Conservation (phyloP, 1,140 invertebrate genomes). For the Drosophila nannoptera region DNA sequence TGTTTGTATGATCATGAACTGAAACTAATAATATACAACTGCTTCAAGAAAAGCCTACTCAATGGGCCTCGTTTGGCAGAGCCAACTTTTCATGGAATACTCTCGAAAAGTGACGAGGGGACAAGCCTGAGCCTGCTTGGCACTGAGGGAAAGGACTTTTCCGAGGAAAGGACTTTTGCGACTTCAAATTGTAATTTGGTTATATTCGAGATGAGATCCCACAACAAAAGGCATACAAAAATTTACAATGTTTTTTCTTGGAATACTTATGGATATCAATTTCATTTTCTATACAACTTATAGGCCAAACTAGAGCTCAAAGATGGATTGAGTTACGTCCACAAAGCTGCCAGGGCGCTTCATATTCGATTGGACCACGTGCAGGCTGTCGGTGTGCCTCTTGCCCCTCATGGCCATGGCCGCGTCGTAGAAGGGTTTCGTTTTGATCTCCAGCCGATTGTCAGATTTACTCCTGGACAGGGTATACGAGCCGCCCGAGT, state of each 20-base stretch:
- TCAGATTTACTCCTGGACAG: conserved; percentile 26
- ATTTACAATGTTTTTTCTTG: background rate
- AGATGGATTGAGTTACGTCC: conserved; percentile 46
- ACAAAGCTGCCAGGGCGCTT: conserved; percentile 51
- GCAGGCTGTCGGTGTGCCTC: conserved; percentile 21
- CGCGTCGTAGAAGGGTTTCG: conserved; percentile 17
- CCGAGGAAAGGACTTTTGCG: no score
- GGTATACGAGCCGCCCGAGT: conserved; percentile 34
- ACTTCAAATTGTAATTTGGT: no score
- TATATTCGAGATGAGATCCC: no score
- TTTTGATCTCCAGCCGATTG: conserved; percentile 10
- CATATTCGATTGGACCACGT: conserved; percentile 62
- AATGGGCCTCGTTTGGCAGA: no score
- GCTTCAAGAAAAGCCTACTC: no score
- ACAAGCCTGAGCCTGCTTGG: no score
- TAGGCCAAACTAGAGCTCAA: conserved; percentile 54
- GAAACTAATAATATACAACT: no score
- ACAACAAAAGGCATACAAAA: no score
- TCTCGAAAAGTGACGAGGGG: no score
- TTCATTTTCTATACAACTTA: background rate
- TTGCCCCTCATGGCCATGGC: conserved; percentile 33
- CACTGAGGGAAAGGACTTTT: no score
- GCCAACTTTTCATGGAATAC: no score
- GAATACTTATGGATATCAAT: background rate
- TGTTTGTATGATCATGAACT: no score